phyloP scores from a whole-genome alignment of 2,113 vertebrate species.

The Platichthys flesus region DNA sequence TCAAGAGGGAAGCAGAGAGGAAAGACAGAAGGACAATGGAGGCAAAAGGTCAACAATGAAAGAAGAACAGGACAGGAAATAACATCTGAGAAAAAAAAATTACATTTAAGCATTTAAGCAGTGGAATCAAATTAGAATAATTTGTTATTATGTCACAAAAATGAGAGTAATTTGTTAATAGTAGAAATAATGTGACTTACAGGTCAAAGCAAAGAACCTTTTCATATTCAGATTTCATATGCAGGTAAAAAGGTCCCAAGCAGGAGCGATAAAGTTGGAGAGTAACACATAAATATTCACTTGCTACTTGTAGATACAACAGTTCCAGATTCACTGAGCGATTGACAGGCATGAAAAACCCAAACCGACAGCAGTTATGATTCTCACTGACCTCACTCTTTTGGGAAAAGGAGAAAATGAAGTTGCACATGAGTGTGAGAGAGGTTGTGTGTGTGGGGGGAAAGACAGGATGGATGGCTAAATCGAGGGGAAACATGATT shows the following conservation, averaged over 20 bases:
- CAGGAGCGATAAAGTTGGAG: constrained; percentile 7
- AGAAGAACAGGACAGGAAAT: not conserved
- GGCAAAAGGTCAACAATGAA: constrained; percentile 29
- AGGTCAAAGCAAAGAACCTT: constrained; percentile 4
- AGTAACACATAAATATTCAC: constrained; percentile 41
- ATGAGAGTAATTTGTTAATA: not conserved
- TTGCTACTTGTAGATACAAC: constrained; percentile 22
- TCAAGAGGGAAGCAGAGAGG: constrained; percentile 22
- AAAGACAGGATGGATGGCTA: no score
- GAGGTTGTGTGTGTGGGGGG: no score
- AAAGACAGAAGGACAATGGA: constrained; percentile 1
- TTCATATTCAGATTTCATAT: not conserved
- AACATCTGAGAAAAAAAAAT: constrained; percentile 1
- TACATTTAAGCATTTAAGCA: not conserved
- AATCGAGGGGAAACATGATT: no score
- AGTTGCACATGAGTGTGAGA: no score
- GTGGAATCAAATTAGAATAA: not conserved
- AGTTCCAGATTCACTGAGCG: constrained; percentile 30
- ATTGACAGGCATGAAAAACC: constrained; percentile 31
- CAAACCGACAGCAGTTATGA: no score
- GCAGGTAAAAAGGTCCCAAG: constrained; percentile 32
- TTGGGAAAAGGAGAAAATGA: no score
- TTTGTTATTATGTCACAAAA: not conserved
- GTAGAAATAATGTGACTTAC: not conserved
- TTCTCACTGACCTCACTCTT: no score